Evolutionary conservation across 2,797 vertebrate genomes (phyloP), one percentile per base, ranked within the genome.

Genomic region (Falco concolor): DNA sequence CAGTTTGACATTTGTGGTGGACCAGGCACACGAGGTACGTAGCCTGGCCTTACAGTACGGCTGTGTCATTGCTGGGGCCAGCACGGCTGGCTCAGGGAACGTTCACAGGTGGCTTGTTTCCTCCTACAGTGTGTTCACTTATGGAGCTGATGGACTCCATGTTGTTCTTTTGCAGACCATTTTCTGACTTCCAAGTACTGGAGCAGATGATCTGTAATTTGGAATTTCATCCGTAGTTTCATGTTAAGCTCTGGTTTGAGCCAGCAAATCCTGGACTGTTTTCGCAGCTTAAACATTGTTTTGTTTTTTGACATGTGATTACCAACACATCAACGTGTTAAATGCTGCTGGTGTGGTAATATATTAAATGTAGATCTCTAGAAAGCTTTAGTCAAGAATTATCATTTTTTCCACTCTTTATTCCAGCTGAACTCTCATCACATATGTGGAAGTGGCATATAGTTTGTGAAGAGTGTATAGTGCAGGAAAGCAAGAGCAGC

Each of bases 1-100:
- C 22, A 3, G 34, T 25, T 13, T 8, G 0, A 12, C 8, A 0
- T 15, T 0, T 57, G 15, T 52, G 67, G 0, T 17, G 9, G 70
- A 5, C 5, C 36, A 1, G 19, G 27, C 45, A 7, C 27, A 0
- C 10, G 42, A 5, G 6, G n/a, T 9, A 27, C 11, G 20, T 6
- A 25, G 6, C 24, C 3, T 3, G 52, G 32, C 47, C 38, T 24
- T 23, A n/a, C 15, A 9, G 45, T 16, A 8, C 59, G 5, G 36
- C 57, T 9, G 1, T 1, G 3, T 12, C 5, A 1, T 32, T 8
- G 30, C 27, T 3, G 5, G 44, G 30, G 12, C 32, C n/a, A 30
- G 42, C 59, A 2, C 11, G 4, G 13, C 22, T 11, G 34, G 1
- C 4, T 27, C 63, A 2, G 36, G 36, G 36, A 38, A 38, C 10